Conservation (phyloP, 2,888 invertebrate species). For the Parnassius glacialis region DNA sequence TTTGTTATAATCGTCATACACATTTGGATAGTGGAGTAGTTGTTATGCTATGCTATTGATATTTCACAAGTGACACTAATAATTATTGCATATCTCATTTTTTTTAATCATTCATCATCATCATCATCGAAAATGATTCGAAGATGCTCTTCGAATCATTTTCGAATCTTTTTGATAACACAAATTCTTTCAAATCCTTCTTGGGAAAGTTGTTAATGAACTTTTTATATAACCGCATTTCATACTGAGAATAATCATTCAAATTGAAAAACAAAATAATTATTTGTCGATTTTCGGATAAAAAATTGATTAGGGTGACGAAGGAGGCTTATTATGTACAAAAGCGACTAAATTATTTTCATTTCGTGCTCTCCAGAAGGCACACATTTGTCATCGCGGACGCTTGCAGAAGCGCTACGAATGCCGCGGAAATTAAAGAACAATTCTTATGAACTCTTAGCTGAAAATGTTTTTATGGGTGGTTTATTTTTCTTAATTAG, state of each 20-base stretch:
- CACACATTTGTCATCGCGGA: constrained; percentile 20
- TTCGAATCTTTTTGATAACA: no score
- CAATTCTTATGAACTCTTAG: constrained; percentile 23
- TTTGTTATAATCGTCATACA: no score
- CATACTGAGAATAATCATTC: constrained; percentile 15
- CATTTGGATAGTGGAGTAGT: no score
- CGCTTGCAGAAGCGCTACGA: constrained; percentile 3
- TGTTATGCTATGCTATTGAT: no score
- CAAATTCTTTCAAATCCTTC: neutral
- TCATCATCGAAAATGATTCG: no score
- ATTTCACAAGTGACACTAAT: no score
- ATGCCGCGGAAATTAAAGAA: constrained; percentile 19
- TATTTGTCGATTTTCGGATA: constrained; percentile 29
- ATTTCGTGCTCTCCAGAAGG: constrained; percentile 16
- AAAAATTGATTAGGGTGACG: constrained; percentile 20
- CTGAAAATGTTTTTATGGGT: constrained; percentile 15
- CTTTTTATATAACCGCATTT: constrained; percentile 8
- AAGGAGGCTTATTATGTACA: constrained; percentile 19
- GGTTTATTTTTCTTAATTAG: constrained; percentile 20
- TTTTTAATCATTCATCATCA: no score
- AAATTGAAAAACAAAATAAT: constrained; percentile 28
- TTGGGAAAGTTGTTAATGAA: constrained; percentile 8
- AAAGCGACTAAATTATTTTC: constrained; percentile 20
- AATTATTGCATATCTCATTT: no score
- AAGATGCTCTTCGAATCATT: no score